Percentiles rank a stretch among this genome's conserved stretches.
Evolutionary conservation across 2,888 invertebrate genomes (phyloP).

Genomic region (Pasiphila rectangulata): DNA sequence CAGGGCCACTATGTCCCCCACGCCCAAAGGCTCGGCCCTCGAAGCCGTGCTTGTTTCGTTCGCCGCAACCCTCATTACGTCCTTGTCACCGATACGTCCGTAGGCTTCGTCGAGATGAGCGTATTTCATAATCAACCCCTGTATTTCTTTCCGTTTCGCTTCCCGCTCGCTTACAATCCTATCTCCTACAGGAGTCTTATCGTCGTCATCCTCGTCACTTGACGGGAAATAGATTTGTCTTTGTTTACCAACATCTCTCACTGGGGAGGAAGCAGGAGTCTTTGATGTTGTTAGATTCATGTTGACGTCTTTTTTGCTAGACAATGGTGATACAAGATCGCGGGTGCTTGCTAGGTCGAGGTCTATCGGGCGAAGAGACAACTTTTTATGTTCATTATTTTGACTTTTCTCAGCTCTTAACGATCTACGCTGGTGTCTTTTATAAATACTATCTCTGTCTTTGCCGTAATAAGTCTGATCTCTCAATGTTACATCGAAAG

Average conservation of each 20-base stretch:
- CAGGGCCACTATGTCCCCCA: conserved; percentile 68
- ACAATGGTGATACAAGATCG: conserved; percentile 78
- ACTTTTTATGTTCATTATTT: conserved; percentile 74
- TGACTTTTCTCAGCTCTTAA: conserved; percentile 84
- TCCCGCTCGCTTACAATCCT: conserved; percentile 85
- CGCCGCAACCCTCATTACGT: conserved; percentile 49
- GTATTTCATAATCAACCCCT: conserved; percentile 90
- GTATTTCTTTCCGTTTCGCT: conserved; percentile 90
- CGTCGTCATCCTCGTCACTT: conserved; percentile 79
- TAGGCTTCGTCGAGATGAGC: conserved; percentile 88
- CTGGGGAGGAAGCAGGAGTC: conserved; percentile 65
- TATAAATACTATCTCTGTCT: conserved; percentile 75
- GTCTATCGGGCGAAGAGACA: conserved; percentile 79
- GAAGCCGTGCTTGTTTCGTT: conserved; percentile 41
- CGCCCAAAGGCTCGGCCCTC: conserved; percentile 59
- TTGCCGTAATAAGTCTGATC: conserved; percentile 62
- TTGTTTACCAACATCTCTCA: conserved; percentile 62
- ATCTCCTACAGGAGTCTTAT: conserved; percentile 78
- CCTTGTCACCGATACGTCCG: conserved; percentile 71
- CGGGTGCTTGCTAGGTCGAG: conserved; percentile 73
- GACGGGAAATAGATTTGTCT: conserved; percentile 75
- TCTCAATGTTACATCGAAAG: conserved; percentile 54
- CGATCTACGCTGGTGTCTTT: conserved; percentile 78
- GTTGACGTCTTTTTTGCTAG: conserved; percentile 59
- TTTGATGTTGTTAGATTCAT: conserved; percentile 50